Conservation (phyloP, 2,797 vertebrate species). For the Paguma larvata region DNA sequence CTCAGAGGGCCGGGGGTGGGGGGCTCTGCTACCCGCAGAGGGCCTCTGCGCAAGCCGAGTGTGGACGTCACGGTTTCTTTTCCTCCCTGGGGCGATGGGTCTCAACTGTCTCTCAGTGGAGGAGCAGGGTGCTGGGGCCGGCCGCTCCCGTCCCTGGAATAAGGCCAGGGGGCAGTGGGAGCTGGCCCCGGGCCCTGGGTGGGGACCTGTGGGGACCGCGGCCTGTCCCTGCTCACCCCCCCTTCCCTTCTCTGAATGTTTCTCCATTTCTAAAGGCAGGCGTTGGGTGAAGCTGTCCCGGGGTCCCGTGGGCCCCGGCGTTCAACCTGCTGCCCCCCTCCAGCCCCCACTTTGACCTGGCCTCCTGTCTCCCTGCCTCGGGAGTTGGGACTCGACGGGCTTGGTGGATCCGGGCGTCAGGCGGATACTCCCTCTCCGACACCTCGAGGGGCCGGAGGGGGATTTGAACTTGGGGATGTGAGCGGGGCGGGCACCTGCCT, state of each 20-base stretch:
- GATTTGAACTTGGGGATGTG: background rate
- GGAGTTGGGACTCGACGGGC: background rate
- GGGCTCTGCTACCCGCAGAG: rapidly evolving
- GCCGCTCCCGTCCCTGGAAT: background rate
- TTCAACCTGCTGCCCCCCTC: too few relatives aligned
- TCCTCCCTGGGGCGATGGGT: background rate
- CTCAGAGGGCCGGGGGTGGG: background rate
- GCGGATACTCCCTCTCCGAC: background rate
- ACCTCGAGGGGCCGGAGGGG: background rate
- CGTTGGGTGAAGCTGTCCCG: background rate
- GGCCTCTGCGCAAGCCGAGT: background rate
- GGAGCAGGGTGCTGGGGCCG: background rate
- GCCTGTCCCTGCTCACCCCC: background rate
- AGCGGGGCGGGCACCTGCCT: too few relatives aligned
- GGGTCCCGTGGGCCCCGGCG: too few relatives aligned
- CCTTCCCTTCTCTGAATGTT: background rate
- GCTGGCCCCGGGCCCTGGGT: background rate
- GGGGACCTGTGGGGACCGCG: background rate
- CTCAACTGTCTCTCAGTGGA: too few relatives aligned
- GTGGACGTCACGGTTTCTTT: background rate
- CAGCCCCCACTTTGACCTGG: rapidly evolving
- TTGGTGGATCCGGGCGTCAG: background rate
- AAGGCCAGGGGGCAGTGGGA: too few relatives aligned
- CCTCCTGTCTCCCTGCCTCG: background rate
- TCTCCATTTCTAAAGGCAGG: background rate